Percentiles rank a stretch among this genome's conserved stretches.
These are phyloP conservation scores for Drosophila mimica DNA, from an alignment of 2,888 invertebrate species.

Conservation along the genomic window DNA sequence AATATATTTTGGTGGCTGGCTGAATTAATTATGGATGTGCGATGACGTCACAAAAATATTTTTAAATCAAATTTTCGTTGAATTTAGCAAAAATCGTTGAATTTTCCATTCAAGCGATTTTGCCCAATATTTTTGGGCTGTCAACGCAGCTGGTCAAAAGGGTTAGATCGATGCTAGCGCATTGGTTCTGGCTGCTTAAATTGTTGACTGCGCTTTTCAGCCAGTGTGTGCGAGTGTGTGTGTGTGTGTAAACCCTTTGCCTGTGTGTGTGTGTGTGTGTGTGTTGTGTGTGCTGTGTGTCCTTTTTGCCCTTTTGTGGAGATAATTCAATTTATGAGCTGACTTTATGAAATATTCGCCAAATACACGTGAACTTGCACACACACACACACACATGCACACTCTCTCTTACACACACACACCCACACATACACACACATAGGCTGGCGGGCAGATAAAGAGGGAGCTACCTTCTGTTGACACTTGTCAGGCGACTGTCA, in stretches of 20 bases:
- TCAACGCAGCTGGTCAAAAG: conserved; percentile 47
- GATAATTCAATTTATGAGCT: conserved; percentile 77
- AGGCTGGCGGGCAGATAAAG: conserved; percentile 1
- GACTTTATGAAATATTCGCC: conserved; percentile 62
- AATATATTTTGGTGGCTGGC: not conserved
- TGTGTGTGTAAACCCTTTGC: conserved; percentile 39
- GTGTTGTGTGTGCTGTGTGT: conserved; percentile 30
- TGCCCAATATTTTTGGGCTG: conserved; percentile 15
- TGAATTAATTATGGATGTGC: conserved; percentile 58
- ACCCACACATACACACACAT: conserved; percentile 14
- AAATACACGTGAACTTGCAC: conserved; percentile 40
- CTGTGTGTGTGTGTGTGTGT: conserved; percentile 5
- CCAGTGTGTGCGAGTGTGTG: not conserved
- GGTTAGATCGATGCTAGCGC: conserved; percentile 16
- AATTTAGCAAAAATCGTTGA: conserved; percentile 4
- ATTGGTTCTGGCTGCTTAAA: conserved; percentile 54
- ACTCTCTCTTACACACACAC: conserved; percentile 2
- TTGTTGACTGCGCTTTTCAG: conserved; percentile 14
- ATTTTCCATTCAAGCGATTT: conserved; percentile 5
- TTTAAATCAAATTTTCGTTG: conserved; percentile 28
- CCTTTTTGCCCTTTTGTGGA: conserved; percentile 58
- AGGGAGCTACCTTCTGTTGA: conserved; percentile 61
- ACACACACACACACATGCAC: conserved; percentile 21
- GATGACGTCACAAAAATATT: conserved; percentile 55
- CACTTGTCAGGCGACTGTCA: conserved; percentile 78